Evolutionary conservation across 2,888 invertebrate species (phyloP), one percentile per base, ranked within the genome.

Genomic region (Cryptocheilus praepositus): DNA sequence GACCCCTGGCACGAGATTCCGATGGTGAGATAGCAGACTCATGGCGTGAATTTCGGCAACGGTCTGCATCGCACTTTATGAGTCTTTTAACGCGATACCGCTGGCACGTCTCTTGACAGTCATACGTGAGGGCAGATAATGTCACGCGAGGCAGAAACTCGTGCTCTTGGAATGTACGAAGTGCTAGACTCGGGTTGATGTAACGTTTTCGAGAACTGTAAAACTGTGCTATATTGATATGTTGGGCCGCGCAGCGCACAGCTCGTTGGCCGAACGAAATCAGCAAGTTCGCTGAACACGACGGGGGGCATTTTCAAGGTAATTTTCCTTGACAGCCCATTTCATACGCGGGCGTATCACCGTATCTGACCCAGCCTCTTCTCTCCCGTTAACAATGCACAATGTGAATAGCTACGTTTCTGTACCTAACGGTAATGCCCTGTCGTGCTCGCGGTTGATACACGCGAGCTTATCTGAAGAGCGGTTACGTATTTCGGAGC

Each of bases 381-480:
- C 55, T 21, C 44, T 45, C 46, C n/a, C 58, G 57, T 44, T 46
- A 65, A 78, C 73, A 65, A 76, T 76, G 64, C 54, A 16, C 64
- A 36, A 53, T 64, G 62, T 59, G 66, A 53, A 67, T 49, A 21
- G 22, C 16, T 25, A n/a, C 36, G 53, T 73, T 73, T 61, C 70
- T 53, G 45, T 53, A 64, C 22, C 55, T 52, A 64, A 64, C 79
- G 79, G 71, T 76, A 69, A 78, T 68, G 61, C 66, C 19, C 43
- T 22, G 54, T 21, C 67, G 53, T 53, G 43, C 52, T 53, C 60
- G 54, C 69, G 61, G 62, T 70, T 55, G 61, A 65, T 59, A 58
- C 62, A 61, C 56, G 13, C 43, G 25, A 19, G 76, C 74, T 79
- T 79, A 79, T 79, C 78, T 71, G 64, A 71, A 61, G 56, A 66